Conservation (phyloP, 2,113 vertebrate genomes). For the Pelecanoides urinatrix region DNA sequence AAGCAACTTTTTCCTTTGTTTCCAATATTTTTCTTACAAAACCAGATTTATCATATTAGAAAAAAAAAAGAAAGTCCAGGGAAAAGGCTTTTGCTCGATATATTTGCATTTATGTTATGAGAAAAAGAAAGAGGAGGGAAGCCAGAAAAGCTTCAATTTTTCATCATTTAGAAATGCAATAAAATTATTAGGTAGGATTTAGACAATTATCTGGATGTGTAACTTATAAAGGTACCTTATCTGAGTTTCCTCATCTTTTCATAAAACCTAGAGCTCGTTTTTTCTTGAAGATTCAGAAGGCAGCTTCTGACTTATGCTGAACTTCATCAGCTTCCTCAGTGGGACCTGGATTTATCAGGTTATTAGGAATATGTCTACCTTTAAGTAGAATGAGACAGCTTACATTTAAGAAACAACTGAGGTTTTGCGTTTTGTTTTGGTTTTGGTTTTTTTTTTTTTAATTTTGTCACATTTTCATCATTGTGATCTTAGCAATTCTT, state of each 20-base stretch:
- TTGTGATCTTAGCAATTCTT: neutral
- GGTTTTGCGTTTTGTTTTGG: neutral
- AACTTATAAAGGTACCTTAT: neutral
- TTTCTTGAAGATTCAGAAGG: neutral
- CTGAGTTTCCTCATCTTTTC: neutral
- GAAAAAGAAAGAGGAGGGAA: neutral
- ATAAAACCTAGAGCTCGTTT: neutral
- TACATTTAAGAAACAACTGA: neutral
- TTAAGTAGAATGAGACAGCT: neutral
- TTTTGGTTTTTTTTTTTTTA: neutral
- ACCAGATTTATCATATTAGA: fast-evolving
- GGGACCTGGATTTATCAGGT: neutral
- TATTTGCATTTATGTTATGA: neutral
- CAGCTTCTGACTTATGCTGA: neutral
- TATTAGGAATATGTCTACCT: neutral
- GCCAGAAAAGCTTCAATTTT: neutral
- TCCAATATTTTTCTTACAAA: neutral
- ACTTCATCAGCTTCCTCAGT: neutral
- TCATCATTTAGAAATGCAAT: neutral
- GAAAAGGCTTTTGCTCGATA: neutral
- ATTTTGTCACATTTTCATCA: neutral
- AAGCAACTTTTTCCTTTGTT: neutral
- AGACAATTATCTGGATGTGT: neutral
- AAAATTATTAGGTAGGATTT: neutral
- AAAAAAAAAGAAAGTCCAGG: neutral